Percentiles rank a stretch among this genome's conserved stretches.
Conservation (phyloP, 2,797 vertebrate species). For the Chaetodon trifasciatus region DNA sequence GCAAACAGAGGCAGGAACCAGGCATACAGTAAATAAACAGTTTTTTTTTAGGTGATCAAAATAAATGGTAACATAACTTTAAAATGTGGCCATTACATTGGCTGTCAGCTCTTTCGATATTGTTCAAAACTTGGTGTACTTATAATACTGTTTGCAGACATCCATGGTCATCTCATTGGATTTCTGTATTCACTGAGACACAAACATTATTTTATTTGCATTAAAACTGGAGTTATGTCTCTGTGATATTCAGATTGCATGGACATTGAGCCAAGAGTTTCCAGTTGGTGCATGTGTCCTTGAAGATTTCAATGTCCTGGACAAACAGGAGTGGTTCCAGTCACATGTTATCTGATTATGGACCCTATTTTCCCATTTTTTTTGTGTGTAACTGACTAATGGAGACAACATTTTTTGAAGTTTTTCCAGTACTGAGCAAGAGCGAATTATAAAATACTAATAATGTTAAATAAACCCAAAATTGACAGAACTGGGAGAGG, state of each 20-base stretch:
- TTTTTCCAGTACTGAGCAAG: no score
- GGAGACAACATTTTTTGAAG: no score
- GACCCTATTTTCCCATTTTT: no score
- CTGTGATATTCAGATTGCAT: neutral
- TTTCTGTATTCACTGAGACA: neutral
- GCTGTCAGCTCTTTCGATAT: neutral
- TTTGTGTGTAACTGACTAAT: no score
- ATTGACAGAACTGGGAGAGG: no score
- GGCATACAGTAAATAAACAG: neutral
- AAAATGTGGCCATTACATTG: neutral
- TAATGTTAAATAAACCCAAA: no score
- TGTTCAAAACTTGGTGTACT: neutral
- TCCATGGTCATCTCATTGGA: neutral
- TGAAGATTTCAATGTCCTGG: no score
- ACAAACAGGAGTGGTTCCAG: no score
- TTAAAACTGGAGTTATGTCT: neutral
- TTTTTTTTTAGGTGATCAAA: neutral
- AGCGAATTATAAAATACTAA: no score
- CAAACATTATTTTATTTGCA: neutral
- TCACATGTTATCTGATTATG: no score
- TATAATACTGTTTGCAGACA: neutral
- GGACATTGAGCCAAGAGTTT: no score
- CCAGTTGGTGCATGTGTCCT: no score
- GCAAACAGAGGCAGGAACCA: neutral
- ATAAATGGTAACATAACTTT: neutral